These are phyloP conservation scores for Centruroides sculpturatus DNA, from an alignment of 1,140 invertebrate species.

Conservation along the genomic window DNA sequence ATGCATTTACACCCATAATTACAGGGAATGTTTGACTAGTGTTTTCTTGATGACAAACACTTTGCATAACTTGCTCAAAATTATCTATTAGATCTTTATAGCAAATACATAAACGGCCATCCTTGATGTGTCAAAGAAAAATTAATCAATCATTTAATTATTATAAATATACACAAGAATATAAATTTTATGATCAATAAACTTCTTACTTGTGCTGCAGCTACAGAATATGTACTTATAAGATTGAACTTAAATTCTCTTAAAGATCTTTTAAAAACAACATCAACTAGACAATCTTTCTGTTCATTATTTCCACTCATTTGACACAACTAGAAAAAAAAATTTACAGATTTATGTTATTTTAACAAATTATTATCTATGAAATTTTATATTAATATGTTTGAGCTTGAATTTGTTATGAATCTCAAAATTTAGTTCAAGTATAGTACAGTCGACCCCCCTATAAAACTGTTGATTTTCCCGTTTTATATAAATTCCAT, in stretches of 20 bases:
- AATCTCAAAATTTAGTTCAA: too few relatives aligned
- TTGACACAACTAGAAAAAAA: constrained; percentile 45
- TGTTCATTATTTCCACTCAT: constrained; percentile 46
- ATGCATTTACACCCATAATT: constrained; percentile 88
- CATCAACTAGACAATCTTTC: constrained; percentile 66
- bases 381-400: too few relatives aligned
- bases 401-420: too few relatives aligned
- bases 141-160: too few relatives aligned
- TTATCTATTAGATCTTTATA: constrained; percentile 82
- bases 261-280: constrained; percentile 76
- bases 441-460: too few relatives aligned
- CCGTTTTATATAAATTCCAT: too few relatives aligned
- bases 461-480: too few relatives aligned
- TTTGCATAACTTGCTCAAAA: constrained; percentile 62
- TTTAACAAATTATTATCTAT: too few relatives aligned
- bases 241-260: constrained; percentile 80
- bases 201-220: constrained; percentile 44
- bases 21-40: constrained; percentile 60
- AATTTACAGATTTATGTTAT: background rate
- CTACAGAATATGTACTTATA: constrained; percentile 71
- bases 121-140: constrained; percentile 6
- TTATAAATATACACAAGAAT: constrained; percentile 19
- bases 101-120: constrained; percentile 45
- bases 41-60: constrained; percentile 56
- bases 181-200: constrained; percentile 31